Conservation (phyloP, 2,888 invertebrate species). For the Apamea crenata region DNA sequence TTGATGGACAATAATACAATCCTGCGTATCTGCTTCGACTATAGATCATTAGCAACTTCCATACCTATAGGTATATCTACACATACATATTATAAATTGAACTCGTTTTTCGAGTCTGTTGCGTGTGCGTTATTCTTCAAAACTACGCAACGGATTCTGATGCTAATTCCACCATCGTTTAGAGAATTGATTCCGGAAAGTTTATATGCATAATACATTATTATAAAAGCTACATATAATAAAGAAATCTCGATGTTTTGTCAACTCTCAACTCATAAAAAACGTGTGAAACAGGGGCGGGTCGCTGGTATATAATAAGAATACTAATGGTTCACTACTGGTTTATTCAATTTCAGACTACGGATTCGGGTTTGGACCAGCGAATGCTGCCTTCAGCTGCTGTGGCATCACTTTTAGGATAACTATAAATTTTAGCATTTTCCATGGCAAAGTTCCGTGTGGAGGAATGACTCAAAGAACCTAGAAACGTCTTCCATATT, state of each 20-base stretch:
- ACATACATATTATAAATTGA: not conserved
- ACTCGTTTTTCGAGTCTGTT: not conserved
- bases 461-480: slow-evolving; percentile 74
- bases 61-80: not conserved
- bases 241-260: not conserved
- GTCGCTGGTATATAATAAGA: not conserved
- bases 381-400: slow-evolving; percentile 65
- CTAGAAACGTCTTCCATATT: slow-evolving; percentile 75
- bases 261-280: not conserved
- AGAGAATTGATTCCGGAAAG: not conserved
- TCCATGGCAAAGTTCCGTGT: slow-evolving; percentile 74
- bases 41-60: not conserved
- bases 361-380: slow-evolving; percentile 41
- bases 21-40: not conserved
- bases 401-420: slow-evolving; percentile 77
- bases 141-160: not conserved
- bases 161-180: not conserved
- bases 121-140: not conserved
- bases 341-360: slow-evolving; percentile 69
- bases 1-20: not conserved
- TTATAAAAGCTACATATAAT: not conserved
- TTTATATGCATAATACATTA: not conserved
- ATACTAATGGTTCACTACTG: slow-evolving; percentile 23
- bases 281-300: not conserved
- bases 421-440: slow-evolving; percentile 61